Evolutionary conservation across 2,113 vertebrate genomes (phyloP).

Genomic region (Lota lota): DNA sequence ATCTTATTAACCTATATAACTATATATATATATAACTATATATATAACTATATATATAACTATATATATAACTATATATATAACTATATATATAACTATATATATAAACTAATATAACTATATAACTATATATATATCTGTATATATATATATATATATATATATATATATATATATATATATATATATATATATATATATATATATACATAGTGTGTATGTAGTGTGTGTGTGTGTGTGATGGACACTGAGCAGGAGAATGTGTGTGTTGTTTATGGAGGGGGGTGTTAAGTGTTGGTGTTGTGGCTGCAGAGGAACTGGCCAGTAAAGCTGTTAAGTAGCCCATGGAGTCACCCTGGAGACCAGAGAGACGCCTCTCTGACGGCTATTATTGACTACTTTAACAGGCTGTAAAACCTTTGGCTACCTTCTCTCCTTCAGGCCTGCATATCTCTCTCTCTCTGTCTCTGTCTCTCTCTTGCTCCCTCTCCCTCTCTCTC

Average conservation of each 20-base stretch:
- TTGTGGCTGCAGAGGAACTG: slow-evolving; percentile 61
- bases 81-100: not conserved
- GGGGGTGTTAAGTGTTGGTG: slow-evolving; percentile 69
- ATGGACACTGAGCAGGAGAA: slow-evolving; percentile 11
- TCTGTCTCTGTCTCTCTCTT: slow-evolving; percentile 2
- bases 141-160: not conserved
- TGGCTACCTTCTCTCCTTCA: slow-evolving; percentile 57
- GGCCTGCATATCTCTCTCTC: not conserved
- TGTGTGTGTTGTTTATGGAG: slow-evolving; percentile 61
- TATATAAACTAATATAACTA: not conserved
- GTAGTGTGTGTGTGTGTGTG: not conserved
- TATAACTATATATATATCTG: too few species aligned
- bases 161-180: not conserved
- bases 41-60: not conserved
- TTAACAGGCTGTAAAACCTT: slow-evolving; percentile 73
- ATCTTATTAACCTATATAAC: too few species aligned
- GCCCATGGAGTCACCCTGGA: slow-evolving; percentile 65
- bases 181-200: not conserved
- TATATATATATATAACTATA: too few species aligned
- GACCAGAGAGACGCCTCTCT: slow-evolving; percentile 71
- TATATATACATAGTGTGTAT: not conserved
- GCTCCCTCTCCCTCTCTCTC: not conserved
- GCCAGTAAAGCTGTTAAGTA: slow-evolving; percentile 69
- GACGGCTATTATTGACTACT: slow-evolving; percentile 72
- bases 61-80: not conserved